A percentile compares a stretch with the other conserved stretches of the same genome.
These are phyloP conservation scores for Spea bombifrons DNA, from an alignment of 2,113 vertebrate genomes.

Conservation along the genomic window DNA sequence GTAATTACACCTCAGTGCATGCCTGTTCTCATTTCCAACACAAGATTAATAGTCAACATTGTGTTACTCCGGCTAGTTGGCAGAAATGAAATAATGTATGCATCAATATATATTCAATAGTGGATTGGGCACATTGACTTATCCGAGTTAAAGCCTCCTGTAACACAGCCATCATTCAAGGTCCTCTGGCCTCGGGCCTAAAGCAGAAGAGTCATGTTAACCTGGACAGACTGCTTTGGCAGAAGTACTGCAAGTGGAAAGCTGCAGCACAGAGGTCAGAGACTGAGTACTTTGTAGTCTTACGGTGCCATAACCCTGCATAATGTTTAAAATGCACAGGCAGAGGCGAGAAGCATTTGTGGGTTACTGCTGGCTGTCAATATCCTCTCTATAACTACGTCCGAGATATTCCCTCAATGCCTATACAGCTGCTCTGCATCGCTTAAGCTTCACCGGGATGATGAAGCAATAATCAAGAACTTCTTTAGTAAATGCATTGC, in stretches of 20 bases:
- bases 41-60: background rate
- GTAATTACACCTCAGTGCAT: background rate
- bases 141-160: slow-evolving; percentile 3
- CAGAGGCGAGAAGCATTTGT: background rate
- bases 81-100: background rate
- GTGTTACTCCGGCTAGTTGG: background rate
- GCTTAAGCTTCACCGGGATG: too few species aligned
- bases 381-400: background rate
- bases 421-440: too few species aligned
- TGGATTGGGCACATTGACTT: slow-evolving; percentile 5
- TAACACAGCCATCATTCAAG: slow-evolving; percentile 36
- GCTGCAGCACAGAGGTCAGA: slow-evolving; percentile 15
- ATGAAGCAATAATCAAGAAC: too few species aligned
- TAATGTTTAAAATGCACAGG: background rate
- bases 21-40: background rate
- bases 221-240: slow-evolving; percentile 33
- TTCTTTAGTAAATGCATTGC: too few species aligned
- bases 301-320: slow-evolving; percentile 3
- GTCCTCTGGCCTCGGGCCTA: slow-evolving; percentile 36
- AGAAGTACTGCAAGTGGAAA: slow-evolving; percentile 24
- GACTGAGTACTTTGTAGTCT: slow-evolving; percentile 10
- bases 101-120: background rate
- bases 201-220: slow-evolving; percentile 39
- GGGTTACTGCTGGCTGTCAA: background rate
- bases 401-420: background rate